Percentiles rank a stretch among this genome's conserved stretches.
phyloP scores from a whole-genome alignment of 2,113 vertebrate genomes.

The Cathartes aura region DNA sequence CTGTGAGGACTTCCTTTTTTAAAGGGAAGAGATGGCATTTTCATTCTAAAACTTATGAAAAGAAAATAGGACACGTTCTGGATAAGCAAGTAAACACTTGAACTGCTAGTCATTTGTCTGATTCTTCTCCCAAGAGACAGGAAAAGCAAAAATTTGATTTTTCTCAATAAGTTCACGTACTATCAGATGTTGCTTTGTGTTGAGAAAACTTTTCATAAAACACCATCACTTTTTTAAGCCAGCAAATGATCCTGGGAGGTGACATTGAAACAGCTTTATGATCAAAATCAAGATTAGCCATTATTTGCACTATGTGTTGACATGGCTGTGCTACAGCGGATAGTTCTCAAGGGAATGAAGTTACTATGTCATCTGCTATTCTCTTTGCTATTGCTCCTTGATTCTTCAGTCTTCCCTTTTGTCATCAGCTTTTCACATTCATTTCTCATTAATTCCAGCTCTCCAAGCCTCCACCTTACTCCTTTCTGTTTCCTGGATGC shows the following conservation, averaged over 20 bases:
- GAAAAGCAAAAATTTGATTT: background rate
- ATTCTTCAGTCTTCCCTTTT: background rate
- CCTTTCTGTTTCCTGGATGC: background rate
- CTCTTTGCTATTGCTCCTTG: background rate
- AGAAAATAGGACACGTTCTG: background rate
- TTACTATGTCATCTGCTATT: background rate
- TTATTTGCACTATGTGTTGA: background rate
- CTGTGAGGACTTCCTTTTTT: background rate
- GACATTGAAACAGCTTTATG: background rate
- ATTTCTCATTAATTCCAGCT: background rate
- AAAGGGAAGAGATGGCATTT: background rate
- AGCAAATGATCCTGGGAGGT: background rate
- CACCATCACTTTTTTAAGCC: background rate
- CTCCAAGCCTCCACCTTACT: background rate
- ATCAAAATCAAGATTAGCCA: background rate
- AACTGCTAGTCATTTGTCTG: background rate
- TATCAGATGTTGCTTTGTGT: background rate
- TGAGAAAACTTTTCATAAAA: background rate
- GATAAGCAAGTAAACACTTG: background rate
- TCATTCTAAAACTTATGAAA: background rate
- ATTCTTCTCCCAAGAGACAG: background rate
- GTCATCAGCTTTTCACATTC: background rate
- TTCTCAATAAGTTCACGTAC: background rate
- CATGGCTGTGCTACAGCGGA: rapidly evolving
- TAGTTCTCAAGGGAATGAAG: background rate